Percentiles rank a stretch among this genome's conserved stretches.
These are phyloP conservation scores for Aptenodytes patagonicus DNA, from an alignment of 2,113 vertebrate species.

Conservation along the genomic window DNA sequence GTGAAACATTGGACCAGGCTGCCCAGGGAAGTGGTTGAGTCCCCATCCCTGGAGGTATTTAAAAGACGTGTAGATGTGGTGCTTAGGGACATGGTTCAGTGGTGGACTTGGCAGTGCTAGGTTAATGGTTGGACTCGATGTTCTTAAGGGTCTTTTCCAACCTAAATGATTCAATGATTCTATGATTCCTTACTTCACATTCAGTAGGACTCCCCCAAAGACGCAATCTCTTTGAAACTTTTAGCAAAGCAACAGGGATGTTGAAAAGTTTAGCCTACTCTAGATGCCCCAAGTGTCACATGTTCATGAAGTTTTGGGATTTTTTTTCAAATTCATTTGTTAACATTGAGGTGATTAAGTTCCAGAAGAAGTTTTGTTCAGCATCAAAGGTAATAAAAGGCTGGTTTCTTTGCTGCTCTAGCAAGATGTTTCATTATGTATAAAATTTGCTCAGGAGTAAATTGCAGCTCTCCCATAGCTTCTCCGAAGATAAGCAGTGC, in stretches of 20 bases:
- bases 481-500: not conserved
- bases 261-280: not conserved
- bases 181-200: not conserved
- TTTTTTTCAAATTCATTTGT: not conserved
- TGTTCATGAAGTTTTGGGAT: not conserved
- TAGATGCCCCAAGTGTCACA: not conserved
- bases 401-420: not conserved
- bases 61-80: not conserved
- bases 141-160: not conserved
- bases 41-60: not conserved
- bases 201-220: not conserved
- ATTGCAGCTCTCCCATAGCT: not conserved
- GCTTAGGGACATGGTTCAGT: no score
- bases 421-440: not conserved
- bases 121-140: no score
- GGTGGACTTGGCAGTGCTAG: no score
- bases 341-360: not conserved
- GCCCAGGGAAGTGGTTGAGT: not conserved
- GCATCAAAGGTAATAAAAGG: not conserved
- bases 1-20: not conserved
- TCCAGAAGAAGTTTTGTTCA: not conserved
- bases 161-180: not conserved
- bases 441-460: not conserved
- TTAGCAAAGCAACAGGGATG: not conserved
- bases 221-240: not conserved